A percentile compares a stretch with the other conserved stretches of the same genome.
These are phyloP conservation scores for Drosophila seguyi DNA, from an alignment of 1,140 invertebrate genomes.

Conservation along the genomic window DNA sequence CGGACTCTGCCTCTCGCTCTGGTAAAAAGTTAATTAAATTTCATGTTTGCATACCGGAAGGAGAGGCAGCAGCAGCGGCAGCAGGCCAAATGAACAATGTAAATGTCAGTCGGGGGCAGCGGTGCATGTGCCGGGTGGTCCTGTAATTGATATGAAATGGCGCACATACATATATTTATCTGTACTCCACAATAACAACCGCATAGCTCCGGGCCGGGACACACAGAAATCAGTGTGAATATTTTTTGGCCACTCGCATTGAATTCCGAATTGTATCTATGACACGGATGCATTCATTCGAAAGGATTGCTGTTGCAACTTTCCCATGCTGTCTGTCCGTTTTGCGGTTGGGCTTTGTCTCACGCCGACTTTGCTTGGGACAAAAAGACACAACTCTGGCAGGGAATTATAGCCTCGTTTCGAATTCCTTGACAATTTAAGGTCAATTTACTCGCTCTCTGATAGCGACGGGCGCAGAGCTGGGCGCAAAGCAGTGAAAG, in stretches of 20 bases:
- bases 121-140: slow-evolving; percentile 18
- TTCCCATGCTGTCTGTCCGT: slow-evolving; percentile 8
- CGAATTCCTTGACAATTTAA: slow-evolving; percentile 50
- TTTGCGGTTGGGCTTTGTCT: slow-evolving; percentile 28
- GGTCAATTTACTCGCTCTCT: slow-evolving; percentile 37
- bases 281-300: slow-evolving; percentile 48
- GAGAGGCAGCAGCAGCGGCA: slow-evolving; percentile 20
- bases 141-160: slow-evolving; percentile 60
- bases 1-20: slow-evolving; percentile 31
- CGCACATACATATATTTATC: slow-evolving; percentile 32
- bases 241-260: slow-evolving; percentile 36
- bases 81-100: slow-evolving; percentile 52
- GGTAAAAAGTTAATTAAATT: slow-evolving; percentile 81
- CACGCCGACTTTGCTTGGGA: background rate
- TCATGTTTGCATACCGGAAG: slow-evolving; percentile 70
- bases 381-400: slow-evolving; percentile 10
- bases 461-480: slow-evolving; percentile 22
- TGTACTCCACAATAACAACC: slow-evolving; percentile 40
- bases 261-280: slow-evolving; percentile 42
- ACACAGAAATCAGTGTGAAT: slow-evolving; percentile 46
- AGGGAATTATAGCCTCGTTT: slow-evolving; percentile 42
- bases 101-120: slow-evolving; percentile 42
- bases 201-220: slow-evolving; percentile 19
- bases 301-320: slow-evolving; percentile 16
- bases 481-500: slow-evolving; percentile 24